A percentile compares a stretch with the other conserved stretches of the same genome.
These are phyloP conservation scores for Paramisgurnus dabryanus DNA, from an alignment of 2,113 vertebrate genomes.

Conservation along the genomic window DNA sequence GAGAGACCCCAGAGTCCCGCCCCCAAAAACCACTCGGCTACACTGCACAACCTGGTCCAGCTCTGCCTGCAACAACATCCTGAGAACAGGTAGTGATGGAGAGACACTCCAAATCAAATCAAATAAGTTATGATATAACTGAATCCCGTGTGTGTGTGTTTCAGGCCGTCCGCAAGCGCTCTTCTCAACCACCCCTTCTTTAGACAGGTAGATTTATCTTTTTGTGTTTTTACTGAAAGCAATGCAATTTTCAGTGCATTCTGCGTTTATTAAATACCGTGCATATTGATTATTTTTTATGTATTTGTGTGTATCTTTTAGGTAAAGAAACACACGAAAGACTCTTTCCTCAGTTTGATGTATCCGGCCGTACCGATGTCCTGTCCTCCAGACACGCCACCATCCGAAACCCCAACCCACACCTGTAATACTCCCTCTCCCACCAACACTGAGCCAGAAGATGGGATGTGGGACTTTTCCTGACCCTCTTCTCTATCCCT, in stretches of 20 bases:
- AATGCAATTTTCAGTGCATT: too few species aligned
- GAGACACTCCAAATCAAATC: neutral
- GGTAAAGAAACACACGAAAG: constrained; percentile 88
- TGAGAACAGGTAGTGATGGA: constrained; percentile 70
- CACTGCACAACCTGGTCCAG: constrained; percentile 90
- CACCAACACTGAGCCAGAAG: constrained; percentile 45
- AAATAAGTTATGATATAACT: neutral
- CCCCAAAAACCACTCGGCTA: constrained; percentile 89
- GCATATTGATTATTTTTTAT: neutral
- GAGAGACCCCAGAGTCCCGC: constrained; percentile 85
- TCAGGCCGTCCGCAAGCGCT: constrained; percentile 87
- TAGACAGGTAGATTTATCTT: constrained; percentile 42
- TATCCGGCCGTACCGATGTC: constrained; percentile 81
- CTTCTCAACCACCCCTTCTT: constrained; percentile 92
- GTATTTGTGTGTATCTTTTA: constrained; percentile 65
- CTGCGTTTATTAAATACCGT: too few species aligned
- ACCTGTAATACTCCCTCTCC: constrained; percentile 55
- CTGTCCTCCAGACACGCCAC: constrained; percentile 69
- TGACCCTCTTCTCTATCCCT: constrained; percentile 43
- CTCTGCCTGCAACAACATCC: constrained; percentile 94
- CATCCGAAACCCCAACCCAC: constrained; percentile 62
- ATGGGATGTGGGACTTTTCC: constrained; percentile 75
- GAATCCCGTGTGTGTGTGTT: constrained; percentile 45
- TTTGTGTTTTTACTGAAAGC: neutral
- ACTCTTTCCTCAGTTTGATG: constrained; percentile 85